Conservation (phyloP, 2,797 vertebrate genomes). For the Erpetoichthys calabaricus region DNA sequence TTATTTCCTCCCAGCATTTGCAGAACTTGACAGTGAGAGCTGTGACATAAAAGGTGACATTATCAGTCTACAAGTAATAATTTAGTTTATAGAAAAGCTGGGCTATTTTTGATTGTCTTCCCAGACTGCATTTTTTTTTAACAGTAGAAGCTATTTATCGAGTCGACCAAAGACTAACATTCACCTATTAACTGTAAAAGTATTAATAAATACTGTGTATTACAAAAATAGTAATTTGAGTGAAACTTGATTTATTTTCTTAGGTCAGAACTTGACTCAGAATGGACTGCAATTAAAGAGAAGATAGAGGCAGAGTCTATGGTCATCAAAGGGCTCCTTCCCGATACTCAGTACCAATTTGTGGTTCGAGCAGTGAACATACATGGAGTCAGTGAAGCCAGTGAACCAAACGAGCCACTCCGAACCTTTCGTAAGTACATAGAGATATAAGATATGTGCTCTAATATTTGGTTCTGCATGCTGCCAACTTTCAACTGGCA, state of each 20-base stretch:
- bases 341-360: slow-evolving; percentile 81
- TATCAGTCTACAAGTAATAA: neutral
- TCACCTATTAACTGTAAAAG: no score
- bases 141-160: no score
- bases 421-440: slow-evolving; percentile 66
- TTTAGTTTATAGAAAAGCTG: neutral
- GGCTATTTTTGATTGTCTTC: neutral
- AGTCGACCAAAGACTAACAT: no score
- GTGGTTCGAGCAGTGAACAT: slow-evolving; percentile 64
- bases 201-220: slow-evolving; percentile 5
- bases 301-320: slow-evolving; percentile 75
- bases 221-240: neutral
- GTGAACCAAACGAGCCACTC: slow-evolving; percentile 53
- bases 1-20: neutral
- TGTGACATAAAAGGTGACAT: slow-evolving; percentile 1
- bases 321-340: slow-evolving; percentile 76
- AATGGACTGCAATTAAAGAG: slow-evolving; percentile 77
- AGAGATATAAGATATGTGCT: no score
- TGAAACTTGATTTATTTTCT: slow-evolving; percentile 13
- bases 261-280: slow-evolving; percentile 80
- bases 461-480: no score
- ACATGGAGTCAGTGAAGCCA: slow-evolving; percentile 63
- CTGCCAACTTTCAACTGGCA: no score
- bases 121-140: neutral
- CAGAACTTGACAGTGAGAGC: neutral